Percentiles rank a stretch among this genome's conserved stretches.
Conservation (phyloP, 2,113 vertebrate genomes). For the Chlamydotis undulata region DNA sequence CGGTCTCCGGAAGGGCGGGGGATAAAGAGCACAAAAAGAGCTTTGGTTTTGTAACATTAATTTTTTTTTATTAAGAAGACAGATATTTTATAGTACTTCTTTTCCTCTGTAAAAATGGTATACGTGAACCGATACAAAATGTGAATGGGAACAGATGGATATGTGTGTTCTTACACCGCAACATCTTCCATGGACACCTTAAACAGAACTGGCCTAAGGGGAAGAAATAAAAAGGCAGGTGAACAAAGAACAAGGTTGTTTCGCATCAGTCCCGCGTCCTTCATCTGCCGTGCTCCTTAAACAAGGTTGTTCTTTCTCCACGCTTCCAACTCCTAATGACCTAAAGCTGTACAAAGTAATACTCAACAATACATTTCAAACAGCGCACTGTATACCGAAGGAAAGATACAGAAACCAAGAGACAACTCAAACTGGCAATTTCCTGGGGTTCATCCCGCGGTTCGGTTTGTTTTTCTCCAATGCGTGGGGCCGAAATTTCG, state of each 20-base stretch:
- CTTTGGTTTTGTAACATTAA: slow-evolving; percentile 80
- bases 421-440: slow-evolving; percentile 81
- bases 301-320: slow-evolving; percentile 85
- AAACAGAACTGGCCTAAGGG: slow-evolving; percentile 82
- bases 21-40: slow-evolving; percentile 53
- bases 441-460: slow-evolving; percentile 66
- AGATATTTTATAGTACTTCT: slow-evolving; percentile 87
- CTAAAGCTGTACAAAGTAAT: slow-evolving; percentile 88
- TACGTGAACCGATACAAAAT: slow-evolving; percentile 87
- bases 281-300: slow-evolving; percentile 67
- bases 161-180: slow-evolving; percentile 80
- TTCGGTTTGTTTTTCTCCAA: slow-evolving; percentile 61
- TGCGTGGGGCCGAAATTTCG: slow-evolving; percentile 82
- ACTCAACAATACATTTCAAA: slow-evolving; percentile 88
- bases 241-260: slow-evolving; percentile 85
- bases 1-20: not conserved
- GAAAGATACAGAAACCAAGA: slow-evolving; percentile 81
- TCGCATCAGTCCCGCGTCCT: slow-evolving; percentile 74
- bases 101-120: slow-evolving; percentile 88
- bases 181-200: slow-evolving; percentile 83
- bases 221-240: slow-evolving; percentile 66
- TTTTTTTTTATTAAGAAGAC: slow-evolving; percentile 86
- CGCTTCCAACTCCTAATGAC: slow-evolving; percentile 75
- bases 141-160: slow-evolving; percentile 80
- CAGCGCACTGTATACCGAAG: slow-evolving; percentile 86